phyloP scores from a whole-genome alignment of 2,888 invertebrate genomes.

The Aplocera efformata region DNA sequence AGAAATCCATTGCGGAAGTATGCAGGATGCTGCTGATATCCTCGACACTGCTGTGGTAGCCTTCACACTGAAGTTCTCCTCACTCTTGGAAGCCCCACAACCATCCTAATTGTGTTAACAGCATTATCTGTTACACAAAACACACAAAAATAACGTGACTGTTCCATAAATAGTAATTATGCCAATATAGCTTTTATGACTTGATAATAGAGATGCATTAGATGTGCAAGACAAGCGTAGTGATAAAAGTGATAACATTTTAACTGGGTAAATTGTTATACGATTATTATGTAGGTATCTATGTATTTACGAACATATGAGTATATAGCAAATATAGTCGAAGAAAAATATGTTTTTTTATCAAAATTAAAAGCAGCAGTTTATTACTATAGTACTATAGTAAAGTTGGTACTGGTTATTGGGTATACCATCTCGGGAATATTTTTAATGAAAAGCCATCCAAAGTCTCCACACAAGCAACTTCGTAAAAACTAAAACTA shows the following conservation, averaged over 20 bases:
- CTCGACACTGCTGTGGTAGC: neutral
- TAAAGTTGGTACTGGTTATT: too few species aligned
- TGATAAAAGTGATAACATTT: conserved; percentile 19
- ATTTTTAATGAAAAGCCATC: too few species aligned
- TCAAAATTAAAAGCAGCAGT: too few species aligned
- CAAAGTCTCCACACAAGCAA: too few species aligned
- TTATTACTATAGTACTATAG: too few species aligned
- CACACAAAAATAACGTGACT: conserved; percentile 9
- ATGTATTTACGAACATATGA: too few species aligned
- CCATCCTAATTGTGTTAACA: conserved; percentile 26
- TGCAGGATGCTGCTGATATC: too few species aligned
- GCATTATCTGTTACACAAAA: conserved; percentile 24
- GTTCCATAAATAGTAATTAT: neutral
- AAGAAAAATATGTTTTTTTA: too few species aligned
- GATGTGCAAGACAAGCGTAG: neutral
- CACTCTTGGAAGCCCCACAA: conserved; percentile 23
- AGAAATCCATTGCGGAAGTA: too few species aligned
- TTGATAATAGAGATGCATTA: conserved; percentile 4
- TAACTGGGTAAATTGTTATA: conserved; percentile 18
- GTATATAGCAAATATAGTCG: too few species aligned
- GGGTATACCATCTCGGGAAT: too few species aligned
- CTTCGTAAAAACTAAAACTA: too few species aligned
- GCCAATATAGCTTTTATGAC: conserved; percentile 7
- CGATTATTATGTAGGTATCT: conserved; percentile 1
- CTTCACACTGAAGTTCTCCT: conserved; percentile 7